Base-by-base conservation (phyloP, 2,797 vertebrate species). In the Rhabdomys pumilio region DNA sequence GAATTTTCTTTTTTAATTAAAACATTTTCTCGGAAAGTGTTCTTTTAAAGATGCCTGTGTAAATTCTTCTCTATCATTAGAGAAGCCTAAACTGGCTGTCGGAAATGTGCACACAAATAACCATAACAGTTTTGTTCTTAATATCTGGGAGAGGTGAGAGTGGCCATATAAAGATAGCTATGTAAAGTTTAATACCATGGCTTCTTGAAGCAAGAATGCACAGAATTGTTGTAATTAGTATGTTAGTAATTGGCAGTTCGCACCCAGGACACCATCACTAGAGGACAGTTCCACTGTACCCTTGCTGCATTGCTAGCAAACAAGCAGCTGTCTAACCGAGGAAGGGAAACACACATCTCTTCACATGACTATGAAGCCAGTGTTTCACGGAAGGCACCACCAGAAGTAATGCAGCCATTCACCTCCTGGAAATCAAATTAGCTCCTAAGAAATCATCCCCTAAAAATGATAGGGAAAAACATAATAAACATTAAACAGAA, bases 51-150 rank as follows among this genome's bases (percentile, higher is more conserved):
- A 98, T 98, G 92, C 55, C 13, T 97, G 96, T 90, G 63, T 98
- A 98, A 98, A 98, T 98, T 98, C 91, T 96, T 95, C 96, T 96
- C 96, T 96, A 95, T 97, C 88, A 82, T 95, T 95, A 96, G 84
- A 97, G 94, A 96, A 91, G 81, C 97, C 63, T 90, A 95, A 96
- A 97, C 95, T 97, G 97, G 92, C 98, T 98, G 96, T 98, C 96
- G 97, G 77, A 97, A 95, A 98, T 98, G 98, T 99, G 98, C 98
- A 98, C 99, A 98, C 98, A 99, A 98, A 99, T 99, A 97, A 97
- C 77, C 75, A 72, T 84, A 55, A 80, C 81, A 80, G 90, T 96
- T 87, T 92, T 63, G 17, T 89, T 83, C 75, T 59, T 65, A 73
- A 59, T 90, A 85, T 83, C 22, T 84, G 89, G 12, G 76, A 90